Percentiles rank a stretch among this genome's conserved stretches.
Conservation (phyloP, 64 coral and sea anemone genomes). For the Montipora foliosa region DNA sequence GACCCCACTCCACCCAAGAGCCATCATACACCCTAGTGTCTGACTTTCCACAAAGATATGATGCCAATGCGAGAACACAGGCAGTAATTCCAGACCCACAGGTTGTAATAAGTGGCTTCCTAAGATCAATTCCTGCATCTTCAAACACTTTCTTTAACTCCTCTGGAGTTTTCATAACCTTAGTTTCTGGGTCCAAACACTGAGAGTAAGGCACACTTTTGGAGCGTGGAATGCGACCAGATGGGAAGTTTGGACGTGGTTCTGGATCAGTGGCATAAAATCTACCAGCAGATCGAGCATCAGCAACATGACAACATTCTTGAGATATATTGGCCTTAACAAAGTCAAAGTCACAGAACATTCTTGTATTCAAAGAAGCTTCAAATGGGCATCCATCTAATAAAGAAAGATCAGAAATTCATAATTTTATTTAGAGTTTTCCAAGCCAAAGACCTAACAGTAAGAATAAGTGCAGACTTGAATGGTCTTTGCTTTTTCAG, state of each 20-base stretch:
- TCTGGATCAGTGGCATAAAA: constrained; percentile 71
- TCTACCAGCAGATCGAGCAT: constrained; percentile 83
- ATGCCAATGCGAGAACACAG: constrained; percentile 53
- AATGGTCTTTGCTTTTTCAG: too few relatives aligned
- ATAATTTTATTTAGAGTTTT: neutral
- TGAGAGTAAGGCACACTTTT: constrained; percentile 68
- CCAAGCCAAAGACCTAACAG: too few relatives aligned
- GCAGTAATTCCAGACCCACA: constrained; percentile 81
- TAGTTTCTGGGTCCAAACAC: constrained; percentile 71
- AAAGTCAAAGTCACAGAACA: constrained; percentile 88
- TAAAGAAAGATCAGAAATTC: neutral
- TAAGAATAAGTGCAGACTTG: too few relatives aligned
- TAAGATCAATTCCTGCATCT: constrained; percentile 74
- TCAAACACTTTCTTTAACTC: constrained; percentile 80
- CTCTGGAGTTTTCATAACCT: constrained; percentile 75
- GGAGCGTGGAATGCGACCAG: constrained; percentile 82
- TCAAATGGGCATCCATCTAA: constrained; percentile 71
- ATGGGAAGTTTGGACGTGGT: constrained; percentile 40
- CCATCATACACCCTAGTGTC: constrained; percentile 91
- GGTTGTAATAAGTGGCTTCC: constrained; percentile 66
- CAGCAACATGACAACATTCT: constrained; percentile 37
- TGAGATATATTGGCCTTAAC: constrained; percentile 75
- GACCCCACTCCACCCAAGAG: constrained; percentile 84
- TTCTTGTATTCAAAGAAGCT: constrained; percentile 53
- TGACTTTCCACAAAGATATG: constrained; percentile 81